These are phyloP conservation scores for Lepidochrysops patricia DNA, from an alignment of 2,888 invertebrate genomes.

Conservation along the genomic window DNA sequence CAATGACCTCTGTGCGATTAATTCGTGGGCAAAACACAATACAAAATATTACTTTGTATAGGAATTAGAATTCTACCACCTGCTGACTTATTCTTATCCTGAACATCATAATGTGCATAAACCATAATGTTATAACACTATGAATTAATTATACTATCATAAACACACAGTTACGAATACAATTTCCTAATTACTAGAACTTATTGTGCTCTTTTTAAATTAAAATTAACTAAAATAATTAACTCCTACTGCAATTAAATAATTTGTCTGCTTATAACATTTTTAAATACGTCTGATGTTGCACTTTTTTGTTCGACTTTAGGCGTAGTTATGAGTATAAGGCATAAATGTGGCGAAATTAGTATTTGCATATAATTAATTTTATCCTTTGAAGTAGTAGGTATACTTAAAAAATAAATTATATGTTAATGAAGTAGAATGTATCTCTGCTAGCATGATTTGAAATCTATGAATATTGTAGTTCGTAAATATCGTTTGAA, in stretches of 20 bases:
- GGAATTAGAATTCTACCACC: too few species aligned
- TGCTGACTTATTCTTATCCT: background rate
- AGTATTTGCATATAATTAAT: background rate
- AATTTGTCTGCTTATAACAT: background rate
- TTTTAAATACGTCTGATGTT: background rate
- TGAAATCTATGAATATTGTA: too few species aligned
- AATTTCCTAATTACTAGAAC: background rate
- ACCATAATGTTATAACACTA: background rate
- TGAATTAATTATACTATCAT: background rate
- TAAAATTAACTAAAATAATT: background rate
- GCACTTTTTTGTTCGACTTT: background rate
- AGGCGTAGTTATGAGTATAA: too few species aligned
- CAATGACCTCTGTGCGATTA: background rate
- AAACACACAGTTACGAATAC: background rate
- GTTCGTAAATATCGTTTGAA: too few species aligned
- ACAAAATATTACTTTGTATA: background rate
- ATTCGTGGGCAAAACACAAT: background rate
- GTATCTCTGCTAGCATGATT: too few species aligned
- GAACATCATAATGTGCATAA: background rate
- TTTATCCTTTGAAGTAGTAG: too few species aligned
- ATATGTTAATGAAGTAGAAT: too few species aligned
- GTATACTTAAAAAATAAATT: too few species aligned
- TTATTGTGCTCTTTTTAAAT: background rate
- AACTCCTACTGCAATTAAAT: background rate
- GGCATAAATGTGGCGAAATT: background rate